Evolutionary conservation across 2,888 invertebrate species (phyloP), one percentile per base, ranked within the genome.

Genomic region (Harpagoxenus sublaevis): DNA sequence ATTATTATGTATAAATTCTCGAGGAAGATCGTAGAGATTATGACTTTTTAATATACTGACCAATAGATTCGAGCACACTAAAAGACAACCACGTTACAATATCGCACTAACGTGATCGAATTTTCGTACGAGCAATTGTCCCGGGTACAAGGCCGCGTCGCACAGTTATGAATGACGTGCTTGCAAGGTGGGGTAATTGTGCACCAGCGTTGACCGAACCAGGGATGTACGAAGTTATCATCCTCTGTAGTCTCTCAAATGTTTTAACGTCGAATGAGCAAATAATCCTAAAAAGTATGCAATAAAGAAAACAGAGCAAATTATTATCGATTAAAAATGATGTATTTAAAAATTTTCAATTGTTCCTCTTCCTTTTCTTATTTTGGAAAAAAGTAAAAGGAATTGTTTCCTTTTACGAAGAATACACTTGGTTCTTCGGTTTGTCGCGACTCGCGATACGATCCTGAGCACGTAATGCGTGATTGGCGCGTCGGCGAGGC

Each of bases 111-210:
- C 66, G 31, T 31, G 70, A 86, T 86, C 85, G 83, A 85, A 79
- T 83, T 85, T 87, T 87, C 85, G 75, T 78, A 68, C 66, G 51
- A 63, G n/a, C 83, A 75, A 83, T 87, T 62, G 57, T 70, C 66
- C 65, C 66, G 75, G 65, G 66, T 71, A 78, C 65, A 75, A 77
- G 79, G 73, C 53, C 63, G 84, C 62, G 73, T 83, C 45, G 83
- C 84, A 81, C 89, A 91, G 92, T 93, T 93, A 94, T 93, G 94
- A 94, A 94, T 94, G 94, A 92, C 91, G 92, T 89, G 91, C 89
- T 89, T 89, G 90, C 88, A 87, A 88, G 87, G 90, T 90, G 85
- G 85, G 85, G 78, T 45, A 60, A 73, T 53, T 39, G 66, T 83
- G 83, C 75, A 84, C 66, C n/a, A 78, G 60, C 48, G 57, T 35